Percentiles rank a stretch among this genome's conserved stretches.
These are phyloP conservation scores for Proteles cristata DNA, from an alignment of 2,113 vertebrate species.

Conservation along the genomic window DNA sequence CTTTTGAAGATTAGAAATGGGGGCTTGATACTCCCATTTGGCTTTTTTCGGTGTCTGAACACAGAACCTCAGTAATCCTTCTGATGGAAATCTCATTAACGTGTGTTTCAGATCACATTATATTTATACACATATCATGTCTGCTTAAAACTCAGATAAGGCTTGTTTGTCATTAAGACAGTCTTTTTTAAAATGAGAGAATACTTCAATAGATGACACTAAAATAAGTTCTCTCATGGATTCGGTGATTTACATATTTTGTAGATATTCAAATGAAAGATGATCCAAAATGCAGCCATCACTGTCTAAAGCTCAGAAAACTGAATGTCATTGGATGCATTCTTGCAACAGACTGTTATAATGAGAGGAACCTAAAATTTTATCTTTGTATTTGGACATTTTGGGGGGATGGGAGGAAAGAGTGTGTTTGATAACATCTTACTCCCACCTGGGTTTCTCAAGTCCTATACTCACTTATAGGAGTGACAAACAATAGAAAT, in stretches of 20 bases:
- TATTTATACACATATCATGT: constrained; percentile 80
- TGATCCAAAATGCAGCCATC: constrained; percentile 80
- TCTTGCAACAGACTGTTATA: constrained; percentile 71
- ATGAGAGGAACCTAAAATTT: constrained; percentile 75
- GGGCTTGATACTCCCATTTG: constrained; percentile 81
- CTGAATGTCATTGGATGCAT: constrained; percentile 20
- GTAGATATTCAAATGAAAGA: constrained; percentile 82
- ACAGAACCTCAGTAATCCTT: constrained; percentile 83
- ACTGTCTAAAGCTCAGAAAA: constrained; percentile 74
- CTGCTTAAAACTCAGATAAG: constrained; percentile 83
- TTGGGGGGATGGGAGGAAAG: too few relatives aligned
- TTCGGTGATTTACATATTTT: constrained; percentile 77
- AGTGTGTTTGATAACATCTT: constrained; percentile 13
- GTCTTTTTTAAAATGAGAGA: constrained; percentile 76
- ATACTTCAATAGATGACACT: constrained; percentile 79
- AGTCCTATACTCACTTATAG: neutral
- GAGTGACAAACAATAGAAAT: constrained; percentile 56
- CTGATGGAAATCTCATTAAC: constrained; percentile 81
- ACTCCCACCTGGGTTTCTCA: neutral
- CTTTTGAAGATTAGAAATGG: constrained; percentile 81
- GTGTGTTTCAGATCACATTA: constrained; percentile 84
- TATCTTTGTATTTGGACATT: constrained; percentile 65
- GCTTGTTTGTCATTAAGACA: constrained; percentile 72
- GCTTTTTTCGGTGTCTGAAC: constrained; percentile 83
- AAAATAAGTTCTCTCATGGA: constrained; percentile 79